Base-by-base conservation (phyloP, 2,113 vertebrate species). In the Osmerus eperlanus region DNA sequence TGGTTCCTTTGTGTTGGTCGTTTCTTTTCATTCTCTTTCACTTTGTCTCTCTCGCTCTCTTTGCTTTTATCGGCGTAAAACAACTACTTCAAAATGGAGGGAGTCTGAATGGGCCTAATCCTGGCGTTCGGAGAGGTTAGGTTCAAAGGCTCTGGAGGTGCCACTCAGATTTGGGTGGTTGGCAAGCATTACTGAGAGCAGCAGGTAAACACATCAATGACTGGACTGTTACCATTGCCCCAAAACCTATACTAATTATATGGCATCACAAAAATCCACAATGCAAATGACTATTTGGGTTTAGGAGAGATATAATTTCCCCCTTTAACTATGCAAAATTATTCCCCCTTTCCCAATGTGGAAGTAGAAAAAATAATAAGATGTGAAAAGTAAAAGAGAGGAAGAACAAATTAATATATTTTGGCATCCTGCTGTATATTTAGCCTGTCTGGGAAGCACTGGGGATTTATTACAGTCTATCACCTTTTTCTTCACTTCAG, bases 241-340 rank as follows among this genome's bases (percentile, higher is more conserved):
- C 67, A 19, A 62, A 78, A 14, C 69, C 15, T 18, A 53, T 63
- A 75, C 77, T 76, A 64, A 77, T 80, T 64, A 60, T 56, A 19
- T 68, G 47, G 2, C 32, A 8, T 68, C 54, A 41, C 41, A 32
- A 53, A 67, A 41, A 41, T 0, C 3, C 61, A 51, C 60, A 5
- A 86, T 86, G 86, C 83, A 83, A 87, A 84, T 85, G 71, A 52
- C 47, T 53, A 15, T 71, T 58, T 76, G 74, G 79, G 76, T 81
- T 86, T 53, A 75, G 15, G 65, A 18, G 79, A 76, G 87, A 85
- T 85, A 85, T 78, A 78, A 55, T 0, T 0, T 23, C 4, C 3
- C 51, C 68, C 73, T 65, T 88, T 86, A 88, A 88, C 76, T 86
- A 87, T 87, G 87, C 83, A 87, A 85, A 87, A 80, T 83, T 80